Conservation (phyloP, 2,797 vertebrate species). For the Chelmon rostratus region DNA sequence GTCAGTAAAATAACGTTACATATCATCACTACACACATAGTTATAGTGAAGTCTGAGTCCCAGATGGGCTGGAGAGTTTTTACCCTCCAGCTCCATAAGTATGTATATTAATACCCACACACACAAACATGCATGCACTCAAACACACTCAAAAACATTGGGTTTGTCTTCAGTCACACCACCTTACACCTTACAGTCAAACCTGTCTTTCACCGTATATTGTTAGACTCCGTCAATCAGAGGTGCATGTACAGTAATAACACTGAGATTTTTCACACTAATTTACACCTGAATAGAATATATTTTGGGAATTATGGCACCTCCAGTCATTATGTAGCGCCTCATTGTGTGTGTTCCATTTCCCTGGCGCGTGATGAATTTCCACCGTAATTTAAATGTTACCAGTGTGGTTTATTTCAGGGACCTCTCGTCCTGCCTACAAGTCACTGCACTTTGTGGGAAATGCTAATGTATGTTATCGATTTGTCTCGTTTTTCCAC, state of each 20-base stretch:
- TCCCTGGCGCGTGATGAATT: slow-evolving; percentile 21
- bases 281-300: slow-evolving; percentile 66
- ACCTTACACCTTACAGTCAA: slow-evolving; percentile 4
- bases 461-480: slow-evolving; percentile 47
- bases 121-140: too few relatives aligned
- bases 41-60: neutral
- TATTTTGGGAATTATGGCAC: slow-evolving; percentile 31
- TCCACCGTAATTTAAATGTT: slow-evolving; percentile 44
- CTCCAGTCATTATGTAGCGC: neutral
- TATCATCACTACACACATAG: neutral
- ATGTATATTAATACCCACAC: neutral
- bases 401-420: slow-evolving; percentile 26
- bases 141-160: neutral
- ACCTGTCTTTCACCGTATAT: slow-evolving; percentile 35
- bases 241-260: slow-evolving; percentile 18
- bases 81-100: neutral
- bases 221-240: slow-evolving; percentile 35
- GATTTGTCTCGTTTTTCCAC: slow-evolving; percentile 45
- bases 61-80: neutral
- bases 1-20: neutral
- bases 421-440: neutral
- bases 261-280: slow-evolving; percentile 55
- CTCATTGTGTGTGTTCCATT: slow-evolving; percentile 21
- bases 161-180: slow-evolving; percentile 13
- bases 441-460: slow-evolving; percentile 26